phyloP scores from a whole-genome alignment of 2,797 vertebrate genomes.

The Neoniphon sammara region DNA sequence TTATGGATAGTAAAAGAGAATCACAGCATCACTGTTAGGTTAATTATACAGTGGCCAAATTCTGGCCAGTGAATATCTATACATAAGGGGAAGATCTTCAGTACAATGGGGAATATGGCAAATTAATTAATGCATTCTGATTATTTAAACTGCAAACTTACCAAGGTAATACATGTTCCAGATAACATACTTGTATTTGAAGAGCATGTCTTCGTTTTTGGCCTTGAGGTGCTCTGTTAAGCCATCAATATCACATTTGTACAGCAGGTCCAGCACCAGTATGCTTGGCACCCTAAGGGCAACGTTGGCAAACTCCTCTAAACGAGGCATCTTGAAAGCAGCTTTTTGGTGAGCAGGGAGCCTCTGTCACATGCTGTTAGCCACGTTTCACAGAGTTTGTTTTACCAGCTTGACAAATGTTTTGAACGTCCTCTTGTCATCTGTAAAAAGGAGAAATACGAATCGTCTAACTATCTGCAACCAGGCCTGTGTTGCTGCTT shows the following conservation, averaged over 20 bases:
- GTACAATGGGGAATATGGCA: neutral
- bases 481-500: neutral
- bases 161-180: conserved; percentile 87
- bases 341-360: conserved; percentile 12
- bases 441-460: conserved; percentile 37
- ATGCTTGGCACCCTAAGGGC: conserved; percentile 87
- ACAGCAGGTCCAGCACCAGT: conserved; percentile 86
- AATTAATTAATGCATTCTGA: neutral
- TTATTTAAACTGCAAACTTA: conserved; percentile 54
- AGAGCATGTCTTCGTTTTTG: conserved; percentile 83
- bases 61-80: neutral
- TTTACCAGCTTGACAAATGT: neutral
- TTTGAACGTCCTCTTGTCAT: conserved; percentile 62
- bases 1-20: no score
- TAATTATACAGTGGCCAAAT: neutral
- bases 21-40: neutral
- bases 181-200: conserved; percentile 85
- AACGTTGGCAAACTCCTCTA: conserved; percentile 87
- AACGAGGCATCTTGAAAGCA: conserved; percentile 78
- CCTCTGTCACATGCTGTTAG: conserved; percentile 67
- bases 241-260: conserved; percentile 87
- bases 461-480: neutral
- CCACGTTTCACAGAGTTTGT: neutral
- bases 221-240: conserved; percentile 83
- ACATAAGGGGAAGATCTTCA: neutral